phyloP scores from a whole-genome alignment of 2,113 vertebrate genomes.

The Sebastes schlegelii region DNA sequence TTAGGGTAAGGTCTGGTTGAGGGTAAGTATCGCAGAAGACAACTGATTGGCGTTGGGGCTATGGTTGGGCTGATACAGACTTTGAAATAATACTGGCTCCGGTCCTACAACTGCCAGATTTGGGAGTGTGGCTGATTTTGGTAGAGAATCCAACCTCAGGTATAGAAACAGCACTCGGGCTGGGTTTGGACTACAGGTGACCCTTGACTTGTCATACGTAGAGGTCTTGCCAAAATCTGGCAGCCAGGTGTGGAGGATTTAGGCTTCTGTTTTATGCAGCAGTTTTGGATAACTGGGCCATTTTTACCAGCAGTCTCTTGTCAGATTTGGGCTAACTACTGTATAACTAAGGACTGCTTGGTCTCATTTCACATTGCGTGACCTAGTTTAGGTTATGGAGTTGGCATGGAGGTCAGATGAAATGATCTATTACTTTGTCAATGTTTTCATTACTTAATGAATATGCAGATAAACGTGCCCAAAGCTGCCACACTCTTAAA shows the following conservation, averaged over 20 bases:
- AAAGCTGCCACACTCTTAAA: slow-evolving; percentile 1
- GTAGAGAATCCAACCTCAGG: not conserved
- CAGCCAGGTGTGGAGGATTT: not conserved
- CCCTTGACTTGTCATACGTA: not conserved
- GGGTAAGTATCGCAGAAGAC: not conserved
- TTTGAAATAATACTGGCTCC: not conserved
- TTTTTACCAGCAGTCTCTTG: not conserved
- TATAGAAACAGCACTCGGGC: not conserved
- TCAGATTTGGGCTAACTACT: not conserved
- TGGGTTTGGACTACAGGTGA: not conserved
- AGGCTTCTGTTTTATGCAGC: not conserved
- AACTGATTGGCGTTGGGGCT: not conserved
- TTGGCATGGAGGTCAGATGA: not conserved
- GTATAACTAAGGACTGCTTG: not conserved
- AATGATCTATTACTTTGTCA: slow-evolving; percentile 4
- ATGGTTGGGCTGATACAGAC: not conserved
- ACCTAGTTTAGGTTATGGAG: not conserved
- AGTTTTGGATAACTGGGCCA: not conserved
- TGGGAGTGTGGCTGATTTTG: not conserved
- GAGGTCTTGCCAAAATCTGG: slow-evolving; percentile 4
- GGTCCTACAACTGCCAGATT: not conserved
- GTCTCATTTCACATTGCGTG: not conserved
- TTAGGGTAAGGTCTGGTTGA: not conserved
- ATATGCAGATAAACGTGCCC: not conserved
- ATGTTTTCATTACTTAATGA: not conserved